These are phyloP conservation scores for Ambastaia sidthimunki DNA, from an alignment of 2,797 vertebrate genomes.

Conservation along the genomic window DNA sequence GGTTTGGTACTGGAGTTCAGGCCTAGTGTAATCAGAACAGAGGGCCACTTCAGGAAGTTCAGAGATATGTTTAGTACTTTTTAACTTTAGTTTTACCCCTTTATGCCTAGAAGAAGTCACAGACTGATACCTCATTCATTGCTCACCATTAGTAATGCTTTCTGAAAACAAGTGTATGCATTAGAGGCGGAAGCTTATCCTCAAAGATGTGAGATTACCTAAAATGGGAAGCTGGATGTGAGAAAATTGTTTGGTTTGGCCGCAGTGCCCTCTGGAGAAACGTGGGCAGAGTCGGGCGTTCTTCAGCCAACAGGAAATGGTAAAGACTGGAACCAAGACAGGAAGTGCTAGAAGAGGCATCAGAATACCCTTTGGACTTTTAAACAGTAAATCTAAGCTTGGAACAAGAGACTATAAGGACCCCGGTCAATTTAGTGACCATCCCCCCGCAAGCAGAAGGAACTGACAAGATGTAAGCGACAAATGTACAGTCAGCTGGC, in stretches of 20 bases:
- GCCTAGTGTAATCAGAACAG: constrained; percentile 11
- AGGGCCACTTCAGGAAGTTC: constrained; percentile 47
- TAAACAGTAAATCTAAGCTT: background rate
- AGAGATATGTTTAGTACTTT: constrained; percentile 57
- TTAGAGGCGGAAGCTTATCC: constrained; percentile 34
- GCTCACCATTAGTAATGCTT: constrained; percentile 12
- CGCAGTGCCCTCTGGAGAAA: constrained; percentile 39
- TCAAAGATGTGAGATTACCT: constrained; percentile 48
- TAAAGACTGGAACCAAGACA: constrained; percentile 72
- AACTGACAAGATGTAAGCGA: background rate
- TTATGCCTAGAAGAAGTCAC: constrained; percentile 22
- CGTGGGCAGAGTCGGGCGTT: constrained; percentile 58
- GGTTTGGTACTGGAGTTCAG: constrained; percentile 22
- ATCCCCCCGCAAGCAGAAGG: background rate
- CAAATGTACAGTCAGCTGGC: background rate
- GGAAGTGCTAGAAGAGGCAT: constrained; percentile 68
- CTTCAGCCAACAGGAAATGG: constrained; percentile 76
- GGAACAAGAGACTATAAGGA: background rate
- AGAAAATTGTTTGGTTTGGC: constrained; percentile 64
- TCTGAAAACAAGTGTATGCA: constrained; percentile 8
- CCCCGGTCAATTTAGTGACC: background rate
- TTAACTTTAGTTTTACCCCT: constrained; percentile 24
- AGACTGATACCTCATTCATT: constrained; percentile 44
- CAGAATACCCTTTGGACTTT: constrained; percentile 46
- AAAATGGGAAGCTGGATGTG: constrained; percentile 40